phyloP scores from a whole-genome alignment of 2,888 invertebrate genomes.

The Andrena fulva region DNA sequence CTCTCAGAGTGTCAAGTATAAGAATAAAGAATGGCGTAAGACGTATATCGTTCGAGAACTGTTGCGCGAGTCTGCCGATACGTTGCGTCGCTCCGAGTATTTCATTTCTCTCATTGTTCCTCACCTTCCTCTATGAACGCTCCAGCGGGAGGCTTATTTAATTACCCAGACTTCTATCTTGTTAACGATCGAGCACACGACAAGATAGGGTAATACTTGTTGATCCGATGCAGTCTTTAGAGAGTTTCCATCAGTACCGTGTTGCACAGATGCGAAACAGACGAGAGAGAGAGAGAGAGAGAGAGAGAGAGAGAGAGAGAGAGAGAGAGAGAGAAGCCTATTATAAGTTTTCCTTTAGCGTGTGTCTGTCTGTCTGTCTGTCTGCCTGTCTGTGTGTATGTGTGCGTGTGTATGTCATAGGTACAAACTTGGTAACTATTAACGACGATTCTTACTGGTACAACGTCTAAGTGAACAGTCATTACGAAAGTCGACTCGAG shows the following conservation, averaged over 20 bases:
- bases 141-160: slow-evolving; percentile 38
- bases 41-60: slow-evolving; percentile 37
- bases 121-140: neutral
- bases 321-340: slow-evolving; percentile 43
- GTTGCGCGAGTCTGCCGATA: slow-evolving; percentile 25
- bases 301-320: no score
- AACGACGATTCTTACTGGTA: slow-evolving; percentile 72
- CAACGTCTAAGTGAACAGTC: slow-evolving; percentile 73
- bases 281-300: slow-evolving; percentile 13
- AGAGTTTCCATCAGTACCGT: slow-evolving; percentile 75
- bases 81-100: slow-evolving; percentile 41
- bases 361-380: slow-evolving; percentile 2
- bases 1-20: slow-evolving; percentile 23
- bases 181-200: slow-evolving; percentile 57
- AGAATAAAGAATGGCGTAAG: slow-evolving; percentile 40
- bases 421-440: slow-evolving; percentile 77
- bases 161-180: slow-evolving; percentile 46
- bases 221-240: slow-evolving; percentile 81
- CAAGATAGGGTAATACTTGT: slow-evolving; percentile 64
- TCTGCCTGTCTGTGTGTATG: neutral
- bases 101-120: slow-evolving; percentile 18
- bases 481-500: slow-evolving; percentile 70
- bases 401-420: slow-evolving; percentile 57
- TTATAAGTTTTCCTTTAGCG: slow-evolving; percentile 50
- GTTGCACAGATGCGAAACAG: slow-evolving; percentile 71